Conservation (phyloP, 2,113 vertebrate genomes). For the Hystrix brachyura region DNA sequence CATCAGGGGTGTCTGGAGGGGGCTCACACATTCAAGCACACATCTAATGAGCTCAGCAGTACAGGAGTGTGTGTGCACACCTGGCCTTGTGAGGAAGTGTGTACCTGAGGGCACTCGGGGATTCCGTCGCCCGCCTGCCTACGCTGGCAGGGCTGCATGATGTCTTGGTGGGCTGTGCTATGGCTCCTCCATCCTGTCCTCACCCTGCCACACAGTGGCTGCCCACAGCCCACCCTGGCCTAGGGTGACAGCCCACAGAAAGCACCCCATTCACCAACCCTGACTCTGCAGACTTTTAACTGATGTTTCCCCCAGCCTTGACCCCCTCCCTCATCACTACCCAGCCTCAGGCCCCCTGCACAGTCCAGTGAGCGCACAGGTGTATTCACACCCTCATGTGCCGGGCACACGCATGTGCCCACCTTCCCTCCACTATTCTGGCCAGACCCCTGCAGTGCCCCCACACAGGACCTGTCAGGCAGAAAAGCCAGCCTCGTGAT, state of each 20-base stretch:
- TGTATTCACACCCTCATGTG: not conserved
- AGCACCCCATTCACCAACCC: rapidly evolving
- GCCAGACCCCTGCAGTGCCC: not conserved
- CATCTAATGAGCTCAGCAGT: not conserved
- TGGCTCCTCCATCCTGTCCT: not conserved
- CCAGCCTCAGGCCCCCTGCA: not conserved
- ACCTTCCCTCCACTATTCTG: not conserved
- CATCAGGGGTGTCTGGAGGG: not conserved
- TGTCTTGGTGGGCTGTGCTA: not conserved
- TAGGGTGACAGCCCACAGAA: not conserved
- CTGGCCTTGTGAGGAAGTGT: not conserved
- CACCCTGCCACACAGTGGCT: not conserved
- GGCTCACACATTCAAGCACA: no score
- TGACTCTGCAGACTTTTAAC: no score
- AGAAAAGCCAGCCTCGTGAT: not conserved
- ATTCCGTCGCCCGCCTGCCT: not conserved
- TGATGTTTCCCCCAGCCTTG: not conserved
- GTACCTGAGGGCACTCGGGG: not conserved
- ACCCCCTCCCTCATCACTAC: not conserved
- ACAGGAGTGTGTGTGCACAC: rapidly evolving
- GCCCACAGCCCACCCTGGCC: not conserved
- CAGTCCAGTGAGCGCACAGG: not conserved
- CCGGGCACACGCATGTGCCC: not conserved
- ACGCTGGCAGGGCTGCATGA: rapidly evolving
- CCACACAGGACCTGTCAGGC: not conserved